Evolutionary conservation across 1,140 invertebrate species (phyloP).

Genomic region (Drosophila bocki): DNA sequence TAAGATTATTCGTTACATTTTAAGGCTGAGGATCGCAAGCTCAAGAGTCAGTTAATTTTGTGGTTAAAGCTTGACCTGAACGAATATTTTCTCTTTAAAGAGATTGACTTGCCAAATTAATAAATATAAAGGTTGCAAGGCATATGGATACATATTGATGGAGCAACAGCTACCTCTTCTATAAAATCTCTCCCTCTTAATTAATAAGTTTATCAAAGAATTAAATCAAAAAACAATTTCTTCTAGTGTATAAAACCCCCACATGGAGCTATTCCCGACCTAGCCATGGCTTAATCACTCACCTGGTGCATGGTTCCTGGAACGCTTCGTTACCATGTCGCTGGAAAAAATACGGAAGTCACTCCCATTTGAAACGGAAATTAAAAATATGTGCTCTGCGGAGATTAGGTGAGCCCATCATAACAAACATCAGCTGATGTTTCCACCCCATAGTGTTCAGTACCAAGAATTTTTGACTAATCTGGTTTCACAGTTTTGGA

Average conservation of each 20-base stretch:
- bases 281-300: slow-evolving; percentile 17
- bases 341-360: slow-evolving; percentile 9
- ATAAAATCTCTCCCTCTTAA: background rate
- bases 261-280: background rate
- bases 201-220: background rate
- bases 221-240: background rate
- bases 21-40: too few relatives aligned
- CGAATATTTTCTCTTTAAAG: background rate
- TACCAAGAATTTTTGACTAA: background rate
- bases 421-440: slow-evolving; percentile 39
- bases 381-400: slow-evolving; percentile 22
- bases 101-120: background rate
- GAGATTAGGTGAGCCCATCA: slow-evolving; percentile 19
- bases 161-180: background rate
- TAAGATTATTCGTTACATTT: background rate
- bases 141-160: background rate
- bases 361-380: slow-evolving; percentile 27
- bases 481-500: slow-evolving; percentile 10
- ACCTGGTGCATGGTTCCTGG: background rate
- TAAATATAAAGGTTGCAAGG: background rate
- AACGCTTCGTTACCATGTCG: slow-evolving; percentile 16
- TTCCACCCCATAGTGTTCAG: background rate
- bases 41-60: too few relatives aligned
- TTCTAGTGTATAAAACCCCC: background rate
- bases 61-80: background rate